phyloP scores from a whole-genome alignment of 2,888 invertebrate genomes.

The Elysia crispata region DNA sequence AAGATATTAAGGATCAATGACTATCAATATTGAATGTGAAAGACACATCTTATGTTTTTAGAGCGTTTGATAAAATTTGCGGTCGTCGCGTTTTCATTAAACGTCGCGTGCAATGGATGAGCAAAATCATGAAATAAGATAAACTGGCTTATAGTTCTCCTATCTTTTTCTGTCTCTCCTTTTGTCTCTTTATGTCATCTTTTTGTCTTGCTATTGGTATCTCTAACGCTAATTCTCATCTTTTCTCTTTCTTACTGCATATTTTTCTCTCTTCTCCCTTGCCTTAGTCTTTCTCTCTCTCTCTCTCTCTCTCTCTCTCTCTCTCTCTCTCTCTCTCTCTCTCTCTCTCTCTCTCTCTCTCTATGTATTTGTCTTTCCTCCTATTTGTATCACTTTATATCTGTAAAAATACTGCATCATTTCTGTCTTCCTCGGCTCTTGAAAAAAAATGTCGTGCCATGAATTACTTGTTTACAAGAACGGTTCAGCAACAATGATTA shows the following conservation, averaged over 20 bases:
- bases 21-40: no score
- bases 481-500: background rate
- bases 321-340: conserved; percentile 5
- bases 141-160: background rate
- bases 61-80: no score
- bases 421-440: background rate
- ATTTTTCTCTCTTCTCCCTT: background rate
- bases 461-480: background rate
- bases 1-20: no score
- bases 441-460: background rate
- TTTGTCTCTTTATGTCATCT: conserved; percentile 13
- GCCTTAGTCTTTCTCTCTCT: no score
- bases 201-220: background rate
- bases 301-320: background rate
- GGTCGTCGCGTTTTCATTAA: no score
- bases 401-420: background rate
- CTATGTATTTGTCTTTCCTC: no score
- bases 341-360: no score
- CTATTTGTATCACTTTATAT: conserved; percentile 3
- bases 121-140: no score
- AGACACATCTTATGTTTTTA: no score
- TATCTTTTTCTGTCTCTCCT: background rate
- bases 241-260: background rate
- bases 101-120: no score
- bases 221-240: background rate